Conservation (phyloP, 2,797 vertebrate genomes). For the Enteromius mattozi region DNA sequence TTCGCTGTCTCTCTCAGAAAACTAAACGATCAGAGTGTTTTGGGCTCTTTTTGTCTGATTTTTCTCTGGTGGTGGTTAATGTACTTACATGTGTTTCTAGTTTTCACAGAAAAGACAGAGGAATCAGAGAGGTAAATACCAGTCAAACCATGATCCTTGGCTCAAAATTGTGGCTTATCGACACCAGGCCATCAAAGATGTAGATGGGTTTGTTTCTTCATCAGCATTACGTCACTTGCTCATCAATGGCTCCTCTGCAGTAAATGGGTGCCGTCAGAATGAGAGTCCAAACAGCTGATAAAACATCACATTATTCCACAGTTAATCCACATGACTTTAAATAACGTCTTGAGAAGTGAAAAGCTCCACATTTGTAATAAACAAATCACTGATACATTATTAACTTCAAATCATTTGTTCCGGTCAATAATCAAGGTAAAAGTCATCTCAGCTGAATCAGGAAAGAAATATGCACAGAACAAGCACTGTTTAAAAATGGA, state of each 20-base stretch:
- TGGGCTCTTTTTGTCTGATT: background rate
- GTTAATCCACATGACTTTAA: no score
- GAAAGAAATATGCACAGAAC: background rate
- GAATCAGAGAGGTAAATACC: background rate
- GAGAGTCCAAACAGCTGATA: background rate
- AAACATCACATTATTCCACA: background rate
- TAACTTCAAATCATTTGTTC: background rate
- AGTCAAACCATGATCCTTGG: background rate
- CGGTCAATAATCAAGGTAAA: background rate
- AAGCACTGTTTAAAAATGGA: background rate
- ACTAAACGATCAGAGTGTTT: background rate
- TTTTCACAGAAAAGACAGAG: background rate
- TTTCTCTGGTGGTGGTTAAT: conserved; percentile 1
- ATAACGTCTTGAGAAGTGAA: background rate
- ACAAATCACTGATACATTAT: background rate
- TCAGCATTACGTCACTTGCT: background rate
- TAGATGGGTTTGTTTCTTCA: background rate
- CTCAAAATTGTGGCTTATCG: background rate
- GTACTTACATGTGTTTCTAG: background rate
- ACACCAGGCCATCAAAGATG: background rate
- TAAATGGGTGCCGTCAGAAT: background rate
- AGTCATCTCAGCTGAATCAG: background rate
- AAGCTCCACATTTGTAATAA: background rate
- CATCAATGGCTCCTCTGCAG: background rate
- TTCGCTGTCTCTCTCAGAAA: background rate